These are phyloP conservation scores for Drosophila ficusphila DNA, from an alignment of 1,140 invertebrate genomes.

Conservation along the genomic window DNA sequence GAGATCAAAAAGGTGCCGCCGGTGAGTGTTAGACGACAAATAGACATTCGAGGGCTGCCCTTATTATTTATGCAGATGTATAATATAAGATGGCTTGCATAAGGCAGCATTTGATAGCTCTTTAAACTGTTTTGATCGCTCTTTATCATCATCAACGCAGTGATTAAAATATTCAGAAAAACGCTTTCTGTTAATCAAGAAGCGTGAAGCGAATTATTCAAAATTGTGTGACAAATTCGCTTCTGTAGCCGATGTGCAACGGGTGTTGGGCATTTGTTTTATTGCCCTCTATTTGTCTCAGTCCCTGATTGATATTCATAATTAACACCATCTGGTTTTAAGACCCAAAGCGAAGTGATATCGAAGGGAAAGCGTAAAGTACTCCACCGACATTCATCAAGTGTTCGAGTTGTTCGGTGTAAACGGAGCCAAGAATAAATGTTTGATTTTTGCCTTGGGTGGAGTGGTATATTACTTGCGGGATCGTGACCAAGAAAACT, in stretches of 20 bases:
- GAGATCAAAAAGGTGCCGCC: constrained; percentile 49
- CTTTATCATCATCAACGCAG: constrained; percentile 28
- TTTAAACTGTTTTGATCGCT: constrained; percentile 61
- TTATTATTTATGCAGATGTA: constrained; percentile 53
- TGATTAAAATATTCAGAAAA: constrained; percentile 19
- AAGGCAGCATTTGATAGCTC: constrained; percentile 37
- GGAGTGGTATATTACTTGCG: too few relatives aligned
- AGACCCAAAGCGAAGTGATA: constrained; percentile 14
- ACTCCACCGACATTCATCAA: constrained; percentile 11
- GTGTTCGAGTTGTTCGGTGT: background rate
- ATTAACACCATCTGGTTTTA: constrained; percentile 26
- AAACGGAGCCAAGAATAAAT: background rate
- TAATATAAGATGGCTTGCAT: constrained; percentile 36
- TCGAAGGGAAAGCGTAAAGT: constrained; percentile 14
- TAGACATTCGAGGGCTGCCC: constrained; percentile 47
- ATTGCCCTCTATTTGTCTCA: constrained; percentile 36
- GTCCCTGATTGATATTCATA: constrained; percentile 41
- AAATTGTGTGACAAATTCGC: constrained; percentile 37
- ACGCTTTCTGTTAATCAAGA: constrained; percentile 40
- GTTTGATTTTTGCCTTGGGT: background rate
- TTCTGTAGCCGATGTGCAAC: constrained; percentile 25
- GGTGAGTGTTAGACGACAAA: constrained; percentile 55
- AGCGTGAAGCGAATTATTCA: constrained; percentile 56
- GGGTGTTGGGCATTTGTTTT: constrained; percentile 35
- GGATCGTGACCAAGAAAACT: background rate